phyloP scores from a whole-genome alignment of 2,113 vertebrate genomes.

The Callochromis pleurospilus region DNA sequence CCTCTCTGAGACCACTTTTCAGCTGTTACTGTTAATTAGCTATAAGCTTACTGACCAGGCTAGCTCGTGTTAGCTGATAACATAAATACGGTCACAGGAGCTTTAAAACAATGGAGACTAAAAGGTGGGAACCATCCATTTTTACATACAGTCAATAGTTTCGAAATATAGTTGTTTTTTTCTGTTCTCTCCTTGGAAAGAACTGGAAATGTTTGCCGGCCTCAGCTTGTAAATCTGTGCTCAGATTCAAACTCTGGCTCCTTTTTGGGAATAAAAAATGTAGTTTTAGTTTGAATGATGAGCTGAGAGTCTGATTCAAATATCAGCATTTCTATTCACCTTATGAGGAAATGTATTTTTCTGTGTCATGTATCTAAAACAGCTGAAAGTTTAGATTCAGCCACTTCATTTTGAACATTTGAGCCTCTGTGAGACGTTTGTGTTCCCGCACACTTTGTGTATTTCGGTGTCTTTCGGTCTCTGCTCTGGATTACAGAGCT shows the following conservation, averaged over 20 bases:
- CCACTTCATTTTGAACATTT: not conserved
- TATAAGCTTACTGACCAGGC: not conserved
- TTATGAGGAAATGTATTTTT: not conserved
- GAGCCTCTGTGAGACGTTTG: not conserved
- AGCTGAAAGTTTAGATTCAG: not conserved
- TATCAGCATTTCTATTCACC: not conserved
- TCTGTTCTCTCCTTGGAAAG: not conserved
- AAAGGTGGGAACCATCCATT: not conserved
- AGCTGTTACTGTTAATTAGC: not conserved
- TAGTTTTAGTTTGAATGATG: not conserved
- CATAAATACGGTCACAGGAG: not conserved
- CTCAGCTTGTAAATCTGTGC: not conserved
- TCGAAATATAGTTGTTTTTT: accelerated
- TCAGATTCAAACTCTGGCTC: not conserved
- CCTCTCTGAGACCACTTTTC: not conserved
- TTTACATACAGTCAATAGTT: not conserved
- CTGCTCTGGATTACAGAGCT: not conserved
- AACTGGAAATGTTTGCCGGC: accelerated
- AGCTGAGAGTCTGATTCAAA: not conserved
- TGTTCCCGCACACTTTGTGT: not conserved
- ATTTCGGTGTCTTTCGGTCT: not conserved
- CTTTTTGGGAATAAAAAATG: not conserved
- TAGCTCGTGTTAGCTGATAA: not conserved
- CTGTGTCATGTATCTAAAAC: not conserved
- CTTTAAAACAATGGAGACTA: not conserved